Conservation (phyloP, 2,797 vertebrate species). For the Miichthys miiuy region DNA sequence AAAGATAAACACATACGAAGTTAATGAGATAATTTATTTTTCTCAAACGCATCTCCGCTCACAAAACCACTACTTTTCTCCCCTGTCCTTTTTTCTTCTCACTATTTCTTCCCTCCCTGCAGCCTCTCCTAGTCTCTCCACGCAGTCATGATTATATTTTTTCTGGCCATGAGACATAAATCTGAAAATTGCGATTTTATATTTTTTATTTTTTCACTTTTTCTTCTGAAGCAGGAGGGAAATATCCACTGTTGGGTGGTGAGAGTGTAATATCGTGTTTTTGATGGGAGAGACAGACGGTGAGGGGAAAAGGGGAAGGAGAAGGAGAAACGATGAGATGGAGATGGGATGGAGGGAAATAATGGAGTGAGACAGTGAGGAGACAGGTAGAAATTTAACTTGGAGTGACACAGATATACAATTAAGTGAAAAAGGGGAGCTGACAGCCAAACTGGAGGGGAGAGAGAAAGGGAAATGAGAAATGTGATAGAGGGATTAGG, state of each 20-base stretch:
- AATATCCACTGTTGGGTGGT: constrained; percentile 34
- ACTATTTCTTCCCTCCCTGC: background rate
- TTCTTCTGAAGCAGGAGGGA: constrained; percentile 33
- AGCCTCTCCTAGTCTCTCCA: constrained; percentile 21
- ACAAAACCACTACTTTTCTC: constrained; percentile 12
- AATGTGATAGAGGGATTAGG: constrained; percentile 69
- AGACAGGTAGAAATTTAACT: constrained; percentile 62
- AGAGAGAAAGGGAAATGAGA: constrained; percentile 50
- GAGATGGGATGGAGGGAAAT: constrained; percentile 50
- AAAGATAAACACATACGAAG: constrained; percentile 14
- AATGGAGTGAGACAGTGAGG: constrained; percentile 61
- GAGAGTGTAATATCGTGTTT: constrained; percentile 58
- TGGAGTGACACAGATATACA: constrained; percentile 58
- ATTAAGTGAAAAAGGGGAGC: constrained; percentile 53
- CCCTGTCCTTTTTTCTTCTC: background rate
- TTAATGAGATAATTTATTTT: constrained; percentile 42
- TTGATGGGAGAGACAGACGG: constrained; percentile 60
- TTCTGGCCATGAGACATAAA: constrained; percentile 56
- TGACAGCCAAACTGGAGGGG: constrained; percentile 53
- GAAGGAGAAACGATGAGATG: constrained; percentile 36
- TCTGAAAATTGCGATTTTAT: constrained; percentile 62
- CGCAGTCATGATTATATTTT: constrained; percentile 43
- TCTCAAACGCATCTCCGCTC: constrained; percentile 6
- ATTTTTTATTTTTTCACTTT: constrained; percentile 28
- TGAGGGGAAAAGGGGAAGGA: background rate